These are phyloP conservation scores for Pteria penguin DNA, from an alignment of 2,888 invertebrate genomes.

Conservation along the genomic window DNA sequence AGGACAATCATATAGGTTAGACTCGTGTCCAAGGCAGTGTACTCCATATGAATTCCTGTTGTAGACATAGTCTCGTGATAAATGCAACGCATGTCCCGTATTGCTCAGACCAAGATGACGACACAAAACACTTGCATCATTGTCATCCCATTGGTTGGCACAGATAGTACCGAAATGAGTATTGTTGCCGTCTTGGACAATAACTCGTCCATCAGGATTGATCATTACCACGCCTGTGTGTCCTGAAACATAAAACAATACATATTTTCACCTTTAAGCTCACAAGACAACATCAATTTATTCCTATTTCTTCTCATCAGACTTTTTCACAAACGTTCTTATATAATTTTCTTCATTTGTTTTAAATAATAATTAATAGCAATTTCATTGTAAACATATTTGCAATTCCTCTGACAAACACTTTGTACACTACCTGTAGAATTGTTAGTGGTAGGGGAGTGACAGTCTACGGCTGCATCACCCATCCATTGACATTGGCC, in stretches of 20 bases:
- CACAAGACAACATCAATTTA: too few relatives aligned
- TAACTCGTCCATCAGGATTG: constrained; percentile 19
- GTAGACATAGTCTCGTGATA: constrained; percentile 4
- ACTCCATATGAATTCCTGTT: not conserved
- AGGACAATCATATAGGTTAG: not conserved
- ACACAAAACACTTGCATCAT: constrained; percentile 22
- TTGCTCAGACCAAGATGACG: constrained; percentile 7
- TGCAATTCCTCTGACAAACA: too few relatives aligned
- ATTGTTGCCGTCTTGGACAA: not conserved
- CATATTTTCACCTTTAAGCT: too few relatives aligned
- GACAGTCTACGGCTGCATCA: constrained; percentile 8
- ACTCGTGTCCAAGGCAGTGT: constrained; percentile 15
- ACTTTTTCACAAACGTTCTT: too few relatives aligned
- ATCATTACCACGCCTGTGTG: too few relatives aligned
- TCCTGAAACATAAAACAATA: too few relatives aligned
- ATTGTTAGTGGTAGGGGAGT: too few relatives aligned
- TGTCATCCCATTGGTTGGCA: constrained; percentile 17
- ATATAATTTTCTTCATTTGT: not conserved
- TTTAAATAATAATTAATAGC: too few relatives aligned
- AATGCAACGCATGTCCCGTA: constrained; percentile 3
- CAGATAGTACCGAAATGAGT: constrained; percentile 14
- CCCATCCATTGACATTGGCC: not conserved
- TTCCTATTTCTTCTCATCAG: too few relatives aligned
- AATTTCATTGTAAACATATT: too few relatives aligned
- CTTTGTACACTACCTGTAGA: too few relatives aligned